Conservation (phyloP, 92 coral and sea anemone species). For the Palythoa caribaeorum region DNA sequence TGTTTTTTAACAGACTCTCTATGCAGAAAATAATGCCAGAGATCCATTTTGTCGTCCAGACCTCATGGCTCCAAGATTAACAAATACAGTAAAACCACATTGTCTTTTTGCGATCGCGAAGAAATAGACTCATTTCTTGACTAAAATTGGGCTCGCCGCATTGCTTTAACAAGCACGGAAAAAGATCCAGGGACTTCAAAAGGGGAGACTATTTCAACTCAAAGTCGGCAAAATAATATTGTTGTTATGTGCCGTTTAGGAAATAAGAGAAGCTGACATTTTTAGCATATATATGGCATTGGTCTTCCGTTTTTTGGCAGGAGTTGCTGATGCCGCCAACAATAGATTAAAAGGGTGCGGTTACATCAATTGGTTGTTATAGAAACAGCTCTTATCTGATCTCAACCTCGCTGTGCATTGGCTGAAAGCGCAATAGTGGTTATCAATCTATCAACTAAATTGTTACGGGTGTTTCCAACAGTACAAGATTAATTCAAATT, state of each 20-base stretch:
- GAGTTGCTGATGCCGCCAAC: not conserved
- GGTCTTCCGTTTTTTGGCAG: not conserved
- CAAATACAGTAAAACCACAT: no score
- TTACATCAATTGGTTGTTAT: conserved; percentile 8
- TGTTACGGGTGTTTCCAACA: conserved; percentile 35
- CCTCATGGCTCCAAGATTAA: no score
- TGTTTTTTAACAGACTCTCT: no score
- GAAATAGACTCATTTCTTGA: no score
- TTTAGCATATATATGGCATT: not conserved
- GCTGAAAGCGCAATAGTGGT: not conserved
- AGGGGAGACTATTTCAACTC: no score
- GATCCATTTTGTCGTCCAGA: no score
- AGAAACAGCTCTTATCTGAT: conserved; percentile 2
- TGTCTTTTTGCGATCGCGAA: no score
- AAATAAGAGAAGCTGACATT: not conserved
- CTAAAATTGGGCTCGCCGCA: no score
- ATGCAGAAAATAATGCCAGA: no score
- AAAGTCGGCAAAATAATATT: no score
- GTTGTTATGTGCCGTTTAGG: not conserved
- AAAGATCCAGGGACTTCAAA: no score
- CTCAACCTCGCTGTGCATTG: conserved; percentile 22
- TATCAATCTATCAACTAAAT: conserved; percentile 22
- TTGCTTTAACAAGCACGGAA: no score
- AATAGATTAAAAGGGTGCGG: conserved; percentile 25
- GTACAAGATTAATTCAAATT: conserved; percentile 18